Percentiles rank a stretch among this genome's conserved stretches.
These are phyloP conservation scores for Tenodera sinensis DNA, from an alignment of 2,888 invertebrate species.

Conservation along the genomic window DNA sequence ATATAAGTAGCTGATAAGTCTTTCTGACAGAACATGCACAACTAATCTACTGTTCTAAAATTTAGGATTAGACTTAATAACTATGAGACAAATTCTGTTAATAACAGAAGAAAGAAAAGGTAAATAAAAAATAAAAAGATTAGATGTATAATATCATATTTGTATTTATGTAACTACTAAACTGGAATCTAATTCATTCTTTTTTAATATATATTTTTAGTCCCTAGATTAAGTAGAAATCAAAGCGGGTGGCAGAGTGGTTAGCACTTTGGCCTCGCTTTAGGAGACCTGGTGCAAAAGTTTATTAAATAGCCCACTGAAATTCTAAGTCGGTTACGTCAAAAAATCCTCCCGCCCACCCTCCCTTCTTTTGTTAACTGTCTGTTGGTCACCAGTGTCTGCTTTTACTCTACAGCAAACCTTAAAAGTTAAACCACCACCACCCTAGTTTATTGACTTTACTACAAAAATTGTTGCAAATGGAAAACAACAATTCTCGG, in stretches of 20 bases:
- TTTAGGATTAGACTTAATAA: background rate
- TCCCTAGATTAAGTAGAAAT: background rate
- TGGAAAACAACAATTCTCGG: background rate
- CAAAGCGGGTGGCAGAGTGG: background rate
- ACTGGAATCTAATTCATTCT: background rate
- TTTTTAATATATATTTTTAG: background rate
- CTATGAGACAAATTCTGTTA: background rate
- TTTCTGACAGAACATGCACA: background rate
- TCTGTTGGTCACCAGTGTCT: background rate
- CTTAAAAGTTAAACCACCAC: background rate
- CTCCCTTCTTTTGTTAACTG: background rate
- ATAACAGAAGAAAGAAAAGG: background rate
- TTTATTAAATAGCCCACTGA: background rate
- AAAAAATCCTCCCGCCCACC: background rate
- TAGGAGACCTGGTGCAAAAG: background rate
- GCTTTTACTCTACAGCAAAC: background rate
- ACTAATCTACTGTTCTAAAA: background rate
- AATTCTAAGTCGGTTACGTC: background rate
- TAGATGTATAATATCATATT: background rate
- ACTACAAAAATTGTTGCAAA: background rate
- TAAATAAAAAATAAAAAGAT: background rate
- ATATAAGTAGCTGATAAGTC: background rate
- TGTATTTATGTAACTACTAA: background rate
- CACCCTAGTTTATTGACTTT: background rate
- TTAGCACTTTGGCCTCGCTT: constrained; percentile 9